Percentiles rank a stretch among this genome's conserved stretches.
Conservation (phyloP, 2,797 vertebrate genomes). For the Periparus ater region DNA sequence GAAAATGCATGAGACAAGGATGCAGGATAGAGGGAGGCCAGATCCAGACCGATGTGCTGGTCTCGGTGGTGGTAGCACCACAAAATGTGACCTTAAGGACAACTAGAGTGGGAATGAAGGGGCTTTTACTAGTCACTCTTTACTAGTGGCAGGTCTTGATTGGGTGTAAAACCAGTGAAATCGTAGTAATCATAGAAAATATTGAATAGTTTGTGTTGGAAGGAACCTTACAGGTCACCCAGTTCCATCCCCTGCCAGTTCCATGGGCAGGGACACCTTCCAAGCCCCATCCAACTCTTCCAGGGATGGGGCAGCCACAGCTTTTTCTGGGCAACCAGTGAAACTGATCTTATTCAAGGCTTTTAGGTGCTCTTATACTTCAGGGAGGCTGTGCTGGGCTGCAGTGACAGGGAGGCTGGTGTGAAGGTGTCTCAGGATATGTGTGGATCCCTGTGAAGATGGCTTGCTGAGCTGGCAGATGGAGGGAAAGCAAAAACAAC, state of each 20-base stretch:
- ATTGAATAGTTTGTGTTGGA: neutral
- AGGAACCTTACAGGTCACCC: neutral
- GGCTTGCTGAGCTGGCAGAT: neutral
- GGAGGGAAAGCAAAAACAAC: neutral
- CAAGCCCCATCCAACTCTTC: neutral
- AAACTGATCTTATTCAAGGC: neutral
- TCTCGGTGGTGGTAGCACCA: rapidly evolving
- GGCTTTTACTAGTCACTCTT: neutral
- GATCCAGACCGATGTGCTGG: rapidly evolving
- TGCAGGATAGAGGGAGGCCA: neutral
- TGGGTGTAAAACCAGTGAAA: neutral
- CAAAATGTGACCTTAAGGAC: neutral
- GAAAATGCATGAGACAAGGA: neutral
- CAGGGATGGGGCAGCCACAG: neutral
- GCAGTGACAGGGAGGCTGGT: neutral
- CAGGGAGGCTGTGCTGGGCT: neutral
- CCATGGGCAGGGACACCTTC: neutral
- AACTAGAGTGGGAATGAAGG: neutral
- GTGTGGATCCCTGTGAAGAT: neutral
- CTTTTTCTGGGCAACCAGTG: neutral
- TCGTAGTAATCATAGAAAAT: neutral
- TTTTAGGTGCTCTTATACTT: neutral
- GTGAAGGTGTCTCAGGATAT: neutral
- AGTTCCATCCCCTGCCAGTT: neutral
- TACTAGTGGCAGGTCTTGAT: neutral